Conservation (phyloP, 2,797 vertebrate species). For the Synanceia verrucosa region DNA sequence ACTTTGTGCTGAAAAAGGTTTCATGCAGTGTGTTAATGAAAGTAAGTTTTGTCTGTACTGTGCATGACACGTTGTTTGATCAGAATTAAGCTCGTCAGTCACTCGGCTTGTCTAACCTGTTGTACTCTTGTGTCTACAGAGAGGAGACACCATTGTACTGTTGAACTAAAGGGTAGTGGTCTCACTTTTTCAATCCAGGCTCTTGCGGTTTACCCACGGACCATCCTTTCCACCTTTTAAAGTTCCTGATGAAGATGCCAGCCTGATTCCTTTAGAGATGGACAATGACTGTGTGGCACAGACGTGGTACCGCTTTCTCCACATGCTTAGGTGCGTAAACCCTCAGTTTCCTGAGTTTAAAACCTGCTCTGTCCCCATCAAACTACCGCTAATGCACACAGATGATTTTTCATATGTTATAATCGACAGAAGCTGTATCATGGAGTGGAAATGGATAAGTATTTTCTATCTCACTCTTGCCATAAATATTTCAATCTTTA, state of each 20-base stretch:
- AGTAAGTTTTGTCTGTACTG: not conserved
- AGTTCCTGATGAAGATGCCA: constrained; percentile 94
- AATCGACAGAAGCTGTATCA: constrained; percentile 3
- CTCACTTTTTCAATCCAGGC: constrained; percentile 71
- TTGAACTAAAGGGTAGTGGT: not conserved
- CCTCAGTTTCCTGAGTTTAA: not conserved
- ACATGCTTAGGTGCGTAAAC: constrained; percentile 91
- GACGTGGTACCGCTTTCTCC: constrained; percentile 97
- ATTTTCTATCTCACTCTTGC: not conserved
- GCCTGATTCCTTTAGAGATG: constrained; percentile 94
- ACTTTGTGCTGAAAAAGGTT: not conserved
- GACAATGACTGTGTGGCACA: constrained; percentile 95
- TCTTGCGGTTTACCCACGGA: constrained; percentile 93
- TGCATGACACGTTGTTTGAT: not conserved
- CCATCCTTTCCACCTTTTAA: constrained; percentile 95
- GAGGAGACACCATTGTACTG: not conserved
- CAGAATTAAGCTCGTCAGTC: not conserved
- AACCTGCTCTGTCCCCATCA: not conserved
- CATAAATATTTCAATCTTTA: not conserved
- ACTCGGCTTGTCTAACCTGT: not conserved
- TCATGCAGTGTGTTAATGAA: not conserved
- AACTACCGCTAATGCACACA: not conserved
- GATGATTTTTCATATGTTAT: not conserved
- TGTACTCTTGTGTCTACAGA: not conserved
- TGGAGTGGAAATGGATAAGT: constrained; percentile 2